Conservation (phyloP, 2,113 vertebrate genomes). For the Varanus komodoensis region DNA sequence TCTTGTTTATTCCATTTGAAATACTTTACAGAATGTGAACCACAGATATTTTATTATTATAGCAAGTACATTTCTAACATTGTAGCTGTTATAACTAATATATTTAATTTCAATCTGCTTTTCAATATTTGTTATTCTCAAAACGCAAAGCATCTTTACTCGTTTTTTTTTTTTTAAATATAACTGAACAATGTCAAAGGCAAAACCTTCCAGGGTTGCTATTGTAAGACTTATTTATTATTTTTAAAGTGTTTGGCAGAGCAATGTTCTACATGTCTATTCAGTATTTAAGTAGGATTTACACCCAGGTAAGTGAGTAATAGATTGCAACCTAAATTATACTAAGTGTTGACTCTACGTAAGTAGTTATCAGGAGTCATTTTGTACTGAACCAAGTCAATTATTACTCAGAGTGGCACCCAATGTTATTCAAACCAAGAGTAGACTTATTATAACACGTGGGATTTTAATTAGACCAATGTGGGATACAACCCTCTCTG, state of each 20-base stretch:
- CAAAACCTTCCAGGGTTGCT: neutral
- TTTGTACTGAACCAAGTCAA: neutral
- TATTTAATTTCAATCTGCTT: neutral
- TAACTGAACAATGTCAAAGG: neutral
- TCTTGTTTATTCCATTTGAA: neutral
- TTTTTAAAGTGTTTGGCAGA: no score
- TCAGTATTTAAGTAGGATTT: no score
- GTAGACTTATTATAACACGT: no score
- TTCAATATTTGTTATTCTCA: neutral
- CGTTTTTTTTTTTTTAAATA: neutral
- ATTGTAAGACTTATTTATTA: neutral
- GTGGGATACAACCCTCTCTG: no score
- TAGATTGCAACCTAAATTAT: neutral
- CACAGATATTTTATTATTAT: neutral
- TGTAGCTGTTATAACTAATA: neutral
- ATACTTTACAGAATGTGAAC: neutral
- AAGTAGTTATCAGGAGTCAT: neutral
- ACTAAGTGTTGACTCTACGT: neutral
- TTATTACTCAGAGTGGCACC: neutral
- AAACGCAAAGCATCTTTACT: neutral
- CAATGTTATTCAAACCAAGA: no score
- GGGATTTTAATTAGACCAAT: no score
- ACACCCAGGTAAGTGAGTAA: no score
- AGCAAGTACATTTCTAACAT: no score
- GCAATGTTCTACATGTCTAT: no score